Base-by-base conservation (phyloP, 53 echinoderm and acorn worm genomes). In the Luidia sarsii region DNA sequence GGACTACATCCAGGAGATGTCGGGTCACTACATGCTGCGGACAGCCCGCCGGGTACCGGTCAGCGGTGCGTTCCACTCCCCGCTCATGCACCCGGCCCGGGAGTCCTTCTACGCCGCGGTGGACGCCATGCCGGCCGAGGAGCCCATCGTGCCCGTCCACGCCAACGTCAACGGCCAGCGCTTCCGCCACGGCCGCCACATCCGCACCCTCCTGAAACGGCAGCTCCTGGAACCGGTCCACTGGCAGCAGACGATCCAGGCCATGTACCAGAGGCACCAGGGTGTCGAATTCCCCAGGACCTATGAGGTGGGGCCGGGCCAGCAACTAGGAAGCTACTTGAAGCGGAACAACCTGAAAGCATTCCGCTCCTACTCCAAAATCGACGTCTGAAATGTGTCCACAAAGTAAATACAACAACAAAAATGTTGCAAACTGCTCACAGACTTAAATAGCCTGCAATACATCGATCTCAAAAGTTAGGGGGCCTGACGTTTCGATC, bases 171-270 rank as follows among this genome's bases (percentile, higher is more conserved):
- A 91, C 32, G 93, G 97, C 1, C 90, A 91, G 56, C 32, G 41
- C 19, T 97, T 93, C 64, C 50, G 68, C 10, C 57, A 91, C 55
- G 9, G 67, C 1, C 57, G 87, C 65, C 81, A 91, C 56, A 69
- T 97, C 8, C 80, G 83, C 18, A 63, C 53, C 24, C 86, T 83
- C 39, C 82, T 97, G 31, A 83, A 67, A 57, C 54, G 84, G 8
- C 97, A 97, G 43, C 66, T 95, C 4, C 67, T 85, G 18, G 74
- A 75, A 22, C 97, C 97, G 22, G 90, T 97, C 24, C 57, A 72
- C 62, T 97, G 97, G 93, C 93, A 97, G 68, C 97, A 97, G 81
- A 94, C 91, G 0, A 97, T 97, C 93, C 89, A 88, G 15, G 67
- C 83, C 20, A 89, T 97, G 22, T 97, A 93, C 30, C 68, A 91